Evolutionary conservation across 37 sponge, comb jelly and placozoan genomes (phyloP).

Genomic region (Axinella damicornis): DNA sequence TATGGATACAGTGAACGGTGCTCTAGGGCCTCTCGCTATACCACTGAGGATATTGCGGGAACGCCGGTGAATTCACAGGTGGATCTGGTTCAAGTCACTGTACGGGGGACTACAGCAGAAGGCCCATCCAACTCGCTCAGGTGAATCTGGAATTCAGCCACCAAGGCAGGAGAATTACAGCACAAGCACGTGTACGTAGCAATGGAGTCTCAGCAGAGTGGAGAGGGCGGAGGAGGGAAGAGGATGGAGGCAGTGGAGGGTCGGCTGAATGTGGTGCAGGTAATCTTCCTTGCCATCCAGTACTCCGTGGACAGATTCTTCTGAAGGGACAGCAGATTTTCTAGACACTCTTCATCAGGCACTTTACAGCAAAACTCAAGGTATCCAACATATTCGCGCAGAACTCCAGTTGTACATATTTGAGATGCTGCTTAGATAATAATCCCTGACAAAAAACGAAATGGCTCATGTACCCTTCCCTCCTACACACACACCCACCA

Average conservation of each 20-base stretch:
- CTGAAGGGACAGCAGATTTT: conserved; percentile 37
- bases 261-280: conserved; percentile 61
- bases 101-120: conserved; percentile 9
- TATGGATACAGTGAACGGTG: conserved; percentile 11
- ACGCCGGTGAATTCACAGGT: conserved; percentile 5
- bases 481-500: too few species aligned
- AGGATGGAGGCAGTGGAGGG: conserved; percentile 13
- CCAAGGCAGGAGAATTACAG: conserved; percentile 4
- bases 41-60: conserved; percentile 10
- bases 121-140: conserved; percentile 16
- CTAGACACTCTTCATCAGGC: conserved; percentile 42
- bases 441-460: too few species aligned
- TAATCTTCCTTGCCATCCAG: conserved; percentile 43
- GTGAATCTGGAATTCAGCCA: background rate
- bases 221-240: background rate
- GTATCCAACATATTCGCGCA: background rate
- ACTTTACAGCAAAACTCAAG: conserved; percentile 44
- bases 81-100: conserved; percentile 45
- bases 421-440: too few species aligned
- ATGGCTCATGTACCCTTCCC: too few species aligned
- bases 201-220: background rate
- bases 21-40: conserved; percentile 33
- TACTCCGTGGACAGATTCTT: conserved; percentile 7
- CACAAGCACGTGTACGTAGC: conserved; percentile 5
- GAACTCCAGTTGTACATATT: background rate